These are phyloP conservation scores for Cichladusa arquata DNA, from an alignment of 2,113 vertebrate species.

Conservation along the genomic window DNA sequence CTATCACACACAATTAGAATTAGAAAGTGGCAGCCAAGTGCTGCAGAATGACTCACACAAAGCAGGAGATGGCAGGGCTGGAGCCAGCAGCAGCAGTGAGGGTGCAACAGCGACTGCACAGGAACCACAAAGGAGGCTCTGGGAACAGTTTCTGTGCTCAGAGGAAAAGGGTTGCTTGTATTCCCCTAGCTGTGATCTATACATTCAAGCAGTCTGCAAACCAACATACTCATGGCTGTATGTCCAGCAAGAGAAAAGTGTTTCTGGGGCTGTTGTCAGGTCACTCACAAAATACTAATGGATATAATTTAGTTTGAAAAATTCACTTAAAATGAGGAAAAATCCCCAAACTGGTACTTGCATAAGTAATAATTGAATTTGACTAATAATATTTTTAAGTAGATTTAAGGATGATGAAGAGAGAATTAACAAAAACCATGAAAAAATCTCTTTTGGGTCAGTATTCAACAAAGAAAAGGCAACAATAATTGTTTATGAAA, in stretches of 20 bases:
- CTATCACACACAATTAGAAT: background rate
- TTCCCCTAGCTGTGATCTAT: background rate
- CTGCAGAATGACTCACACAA: background rate
- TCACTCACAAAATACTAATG: background rate
- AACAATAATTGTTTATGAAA: background rate
- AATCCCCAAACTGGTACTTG: background rate
- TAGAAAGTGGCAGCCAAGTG: background rate
- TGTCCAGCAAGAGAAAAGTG: background rate
- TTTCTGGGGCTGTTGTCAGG: background rate
- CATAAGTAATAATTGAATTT: background rate
- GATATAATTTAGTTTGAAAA: background rate
- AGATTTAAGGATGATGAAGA: background rate
- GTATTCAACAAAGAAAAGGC: background rate
- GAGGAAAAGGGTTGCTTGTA: background rate
- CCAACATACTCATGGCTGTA: background rate
- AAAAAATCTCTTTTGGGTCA: background rate
- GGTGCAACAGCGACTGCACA: background rate
- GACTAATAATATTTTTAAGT: background rate
- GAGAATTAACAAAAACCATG: background rate
- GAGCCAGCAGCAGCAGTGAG: background rate
- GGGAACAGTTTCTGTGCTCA: background rate
- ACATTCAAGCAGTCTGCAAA: background rate
- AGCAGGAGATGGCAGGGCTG: background rate
- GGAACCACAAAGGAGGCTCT: background rate
- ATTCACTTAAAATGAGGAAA: background rate